Base-by-base conservation (phyloP, 2,888 invertebrate genomes). In the Himalopsyche kuldschensis region DNA sequence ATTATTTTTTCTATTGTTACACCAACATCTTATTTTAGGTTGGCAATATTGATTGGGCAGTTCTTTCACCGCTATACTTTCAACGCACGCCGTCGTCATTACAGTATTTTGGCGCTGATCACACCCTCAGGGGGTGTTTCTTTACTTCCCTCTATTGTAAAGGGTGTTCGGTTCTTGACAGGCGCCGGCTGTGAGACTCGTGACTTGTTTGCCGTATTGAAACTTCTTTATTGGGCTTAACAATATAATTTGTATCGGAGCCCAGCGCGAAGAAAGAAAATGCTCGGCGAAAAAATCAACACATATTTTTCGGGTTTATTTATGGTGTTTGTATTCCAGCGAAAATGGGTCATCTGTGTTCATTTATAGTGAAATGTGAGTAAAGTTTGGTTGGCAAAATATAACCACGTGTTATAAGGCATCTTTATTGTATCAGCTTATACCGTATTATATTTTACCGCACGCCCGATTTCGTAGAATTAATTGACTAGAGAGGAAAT, bases 211-310 rank as follows among this genome's bases (percentile, higher is more conserved):
- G 63, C 79, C 79, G 75, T 83, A 85, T 85, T 63, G 81, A 83
- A 83, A 85, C 85, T 85, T 85, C 85, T 85, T 85, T 85, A 85
- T 85, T 85, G 85, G 85, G 79, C 78, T 83, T 81, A 83, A 85
- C 85, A 85, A 85, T 84, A 84, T 84, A 84, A 84, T 84, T 84
- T 84, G 82, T 84, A 84, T 82, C 78, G 84, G 81, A 55, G 55
- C 55, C 55, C 20, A 6, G 55, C 41, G 15, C 6, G 41, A 41
- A 41, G 41, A 41, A 55, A 55, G 55, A 55, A 55, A 55, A 55
- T 20, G 8, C 55, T 55, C 6, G 6, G 55, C 41, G 6, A 55
- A 55, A 55, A 55, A 55, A 55, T 55, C 55, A 55, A 55, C 55
- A 55, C 55, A 55, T 55, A 55, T 55, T 55, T 55, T 55, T 55